Evolutionary conservation across 2,888 invertebrate genomes (phyloP).

Genomic region (Tetragonisca angustula): DNA sequence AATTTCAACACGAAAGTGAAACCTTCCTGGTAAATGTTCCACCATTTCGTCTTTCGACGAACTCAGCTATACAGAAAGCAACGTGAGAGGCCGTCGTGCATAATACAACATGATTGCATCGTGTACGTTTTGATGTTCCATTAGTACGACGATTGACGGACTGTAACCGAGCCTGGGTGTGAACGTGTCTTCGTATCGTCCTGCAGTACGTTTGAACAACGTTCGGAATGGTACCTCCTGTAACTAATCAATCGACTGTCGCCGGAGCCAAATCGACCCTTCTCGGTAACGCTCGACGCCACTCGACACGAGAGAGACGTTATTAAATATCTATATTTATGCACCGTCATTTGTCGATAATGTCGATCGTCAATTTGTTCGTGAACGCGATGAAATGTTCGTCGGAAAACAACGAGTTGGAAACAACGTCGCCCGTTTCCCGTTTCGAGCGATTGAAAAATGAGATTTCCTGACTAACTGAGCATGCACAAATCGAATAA

Average conservation of each 20-base stretch:
- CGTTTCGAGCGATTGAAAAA: slow-evolving; percentile 12
- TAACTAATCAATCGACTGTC: slow-evolving; percentile 79
- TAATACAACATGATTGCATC: slow-evolving; percentile 80
- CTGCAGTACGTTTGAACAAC: slow-evolving; percentile 51
- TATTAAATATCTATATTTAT: background rate
- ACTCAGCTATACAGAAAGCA: slow-evolving; percentile 7
- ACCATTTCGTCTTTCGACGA: slow-evolving; percentile 2
- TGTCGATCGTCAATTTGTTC: background rate
- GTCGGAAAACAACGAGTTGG: background rate
- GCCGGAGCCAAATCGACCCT: slow-evolving; percentile 74
- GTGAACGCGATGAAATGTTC: background rate
- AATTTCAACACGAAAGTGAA: background rate
- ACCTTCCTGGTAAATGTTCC: background rate
- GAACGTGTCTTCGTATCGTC: slow-evolving; percentile 61
- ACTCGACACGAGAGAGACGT: slow-evolving; percentile 11
- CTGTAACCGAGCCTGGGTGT: slow-evolving; percentile 51
- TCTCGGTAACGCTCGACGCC: slow-evolving; percentile 48
- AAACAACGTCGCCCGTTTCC: background rate
- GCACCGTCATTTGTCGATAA: background rate
- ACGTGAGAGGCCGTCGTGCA: slow-evolving; percentile 69
- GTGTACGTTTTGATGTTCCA: slow-evolving; percentile 77
- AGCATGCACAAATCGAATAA: slow-evolving; percentile 72
- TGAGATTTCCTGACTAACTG: slow-evolving; percentile 33
- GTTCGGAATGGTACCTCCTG: slow-evolving; percentile 71
- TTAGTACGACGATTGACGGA: slow-evolving; percentile 74